phyloP scores from a whole-genome alignment of 2,888 invertebrate genomes.

The Galerucella pusilla region DNA sequence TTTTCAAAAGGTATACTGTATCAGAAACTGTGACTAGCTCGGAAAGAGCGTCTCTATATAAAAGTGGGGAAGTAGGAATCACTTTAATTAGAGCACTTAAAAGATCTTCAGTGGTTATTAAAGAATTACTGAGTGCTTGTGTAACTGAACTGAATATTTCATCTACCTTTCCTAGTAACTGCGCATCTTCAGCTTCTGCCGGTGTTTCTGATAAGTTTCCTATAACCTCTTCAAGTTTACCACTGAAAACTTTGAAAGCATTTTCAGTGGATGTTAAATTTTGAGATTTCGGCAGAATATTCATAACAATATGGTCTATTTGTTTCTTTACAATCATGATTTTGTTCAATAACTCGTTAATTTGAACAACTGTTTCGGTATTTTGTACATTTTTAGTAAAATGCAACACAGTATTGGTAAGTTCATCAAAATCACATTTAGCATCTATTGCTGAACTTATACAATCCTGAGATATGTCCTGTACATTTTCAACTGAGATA shows the following conservation, averaged over 20 bases:
- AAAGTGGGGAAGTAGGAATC: not conserved
- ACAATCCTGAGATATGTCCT: not conserved
- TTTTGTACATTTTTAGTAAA: not conserved
- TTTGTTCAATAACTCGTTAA: not conserved
- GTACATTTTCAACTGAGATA: not conserved
- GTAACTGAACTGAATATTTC: not conserved
- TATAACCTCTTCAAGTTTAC: not conserved
- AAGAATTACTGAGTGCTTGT: not conserved
- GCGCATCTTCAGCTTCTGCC: no score
- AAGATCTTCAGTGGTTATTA: not conserved
- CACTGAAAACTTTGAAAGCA: not conserved
- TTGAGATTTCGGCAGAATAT: not conserved
- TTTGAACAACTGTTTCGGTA: not conserved
- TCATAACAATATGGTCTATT: not conserved
- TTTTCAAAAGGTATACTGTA: slow-evolving; percentile 4
- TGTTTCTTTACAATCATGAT: not conserved
- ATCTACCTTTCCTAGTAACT: not conserved
- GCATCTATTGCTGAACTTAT: not conserved
- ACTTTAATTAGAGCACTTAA: not conserved
- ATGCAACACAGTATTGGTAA: not conserved
- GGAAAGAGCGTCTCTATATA: slow-evolving; percentile 7
- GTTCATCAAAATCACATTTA: not conserved
- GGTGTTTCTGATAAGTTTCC: not conserved
- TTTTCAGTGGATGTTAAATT: not conserved
- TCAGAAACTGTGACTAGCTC: slow-evolving; percentile 1